Evolutionary conservation across 2,797 vertebrate genomes (phyloP).

Genomic region (Hafferia zeledoni): DNA sequence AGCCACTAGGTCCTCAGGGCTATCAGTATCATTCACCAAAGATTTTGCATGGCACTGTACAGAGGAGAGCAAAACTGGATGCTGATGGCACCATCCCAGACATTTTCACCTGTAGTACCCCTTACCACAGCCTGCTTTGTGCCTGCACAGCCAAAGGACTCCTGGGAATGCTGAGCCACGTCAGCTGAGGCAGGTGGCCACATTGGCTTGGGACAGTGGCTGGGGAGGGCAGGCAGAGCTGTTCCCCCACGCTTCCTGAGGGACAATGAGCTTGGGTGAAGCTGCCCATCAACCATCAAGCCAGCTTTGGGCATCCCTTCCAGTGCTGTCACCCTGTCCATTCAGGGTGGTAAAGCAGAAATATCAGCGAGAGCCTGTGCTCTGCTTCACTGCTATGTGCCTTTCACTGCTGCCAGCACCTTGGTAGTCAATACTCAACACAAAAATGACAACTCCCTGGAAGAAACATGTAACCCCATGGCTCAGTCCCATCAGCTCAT

Average conservation of each 20-base stretch:
- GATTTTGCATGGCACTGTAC: background rate
- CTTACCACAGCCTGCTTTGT: background rate
- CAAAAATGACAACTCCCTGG: accelerated
- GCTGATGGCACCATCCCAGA: background rate
- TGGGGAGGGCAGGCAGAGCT: background rate
- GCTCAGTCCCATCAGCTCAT: background rate
- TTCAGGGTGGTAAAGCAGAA: background rate
- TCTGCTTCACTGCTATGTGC: background rate
- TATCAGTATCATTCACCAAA: background rate
- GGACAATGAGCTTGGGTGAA: background rate
- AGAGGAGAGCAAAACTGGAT: background rate
- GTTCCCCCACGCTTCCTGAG: background rate
- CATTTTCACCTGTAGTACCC: background rate
- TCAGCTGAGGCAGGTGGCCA: background rate
- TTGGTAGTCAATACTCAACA: background rate
- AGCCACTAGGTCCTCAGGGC: background rate
- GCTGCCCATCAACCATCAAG: background rate
- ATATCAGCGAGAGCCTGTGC: background rate
- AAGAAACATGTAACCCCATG: background rate
- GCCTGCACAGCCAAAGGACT: background rate
- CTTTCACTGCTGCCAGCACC: background rate
- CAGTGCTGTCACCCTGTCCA: background rate
- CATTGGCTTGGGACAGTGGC: accelerated
- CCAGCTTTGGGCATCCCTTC: background rate
- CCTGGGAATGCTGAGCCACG: accelerated